These are phyloP conservation scores for Oncorhynchus tshawytscha DNA, from an alignment of 2,113 vertebrate species.

Conservation along the genomic window DNA sequence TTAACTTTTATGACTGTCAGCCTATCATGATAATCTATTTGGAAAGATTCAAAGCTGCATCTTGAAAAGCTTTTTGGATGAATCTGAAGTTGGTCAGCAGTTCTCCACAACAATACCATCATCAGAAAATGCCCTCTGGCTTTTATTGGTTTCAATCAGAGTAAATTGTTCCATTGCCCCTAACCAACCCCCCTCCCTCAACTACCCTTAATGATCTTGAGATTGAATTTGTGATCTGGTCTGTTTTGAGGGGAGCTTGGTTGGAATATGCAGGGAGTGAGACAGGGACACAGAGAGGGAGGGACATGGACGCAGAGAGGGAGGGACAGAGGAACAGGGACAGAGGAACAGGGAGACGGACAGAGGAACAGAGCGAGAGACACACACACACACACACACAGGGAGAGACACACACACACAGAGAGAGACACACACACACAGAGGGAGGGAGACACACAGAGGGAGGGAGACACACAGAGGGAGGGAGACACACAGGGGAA, in stretches of 20 bases:
- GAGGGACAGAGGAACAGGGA: not conserved
- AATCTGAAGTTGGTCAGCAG: not conserved
- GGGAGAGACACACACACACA: no score
- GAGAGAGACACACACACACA: no score
- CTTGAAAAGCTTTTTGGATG: not conserved
- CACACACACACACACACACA: no score
- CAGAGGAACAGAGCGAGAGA: no score
- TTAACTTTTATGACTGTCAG: not conserved
- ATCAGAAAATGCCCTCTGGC: not conserved
- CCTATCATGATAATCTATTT: not conserved
- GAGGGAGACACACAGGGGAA: no score
- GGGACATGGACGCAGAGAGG: not conserved
- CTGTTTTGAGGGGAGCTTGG: no score
- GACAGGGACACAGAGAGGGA: not conserved
- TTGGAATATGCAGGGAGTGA: not conserved
- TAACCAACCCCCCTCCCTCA: no score
- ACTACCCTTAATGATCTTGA: conserved; percentile 14
- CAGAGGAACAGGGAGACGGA: not conserved
- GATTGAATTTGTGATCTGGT: conserved; percentile 21
- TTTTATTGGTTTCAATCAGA: not conserved
- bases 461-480: no score
- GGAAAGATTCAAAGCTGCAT: not conserved
- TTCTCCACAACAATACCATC: not conserved
- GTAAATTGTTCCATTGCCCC: not conserved
- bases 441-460: no score